Evolutionary conservation across 2,888 invertebrate species (phyloP).

Genomic region (Metacarcinus magister): DNA sequence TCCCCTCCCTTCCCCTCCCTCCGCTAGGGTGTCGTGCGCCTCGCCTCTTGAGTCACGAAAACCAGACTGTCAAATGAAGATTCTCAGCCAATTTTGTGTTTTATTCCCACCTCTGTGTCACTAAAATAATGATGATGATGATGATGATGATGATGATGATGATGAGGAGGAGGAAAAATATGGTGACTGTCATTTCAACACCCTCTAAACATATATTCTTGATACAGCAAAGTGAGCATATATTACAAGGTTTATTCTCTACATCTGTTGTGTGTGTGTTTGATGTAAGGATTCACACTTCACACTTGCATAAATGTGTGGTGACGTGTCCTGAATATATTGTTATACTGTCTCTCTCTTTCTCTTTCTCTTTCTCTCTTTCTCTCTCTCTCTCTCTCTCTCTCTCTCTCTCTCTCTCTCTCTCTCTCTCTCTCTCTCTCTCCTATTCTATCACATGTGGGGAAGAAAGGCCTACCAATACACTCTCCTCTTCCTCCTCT

Average conservation of each 20-base stretch:
- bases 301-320: too few species aligned
- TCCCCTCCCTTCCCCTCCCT: neutral
- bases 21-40: conserved; percentile 49
- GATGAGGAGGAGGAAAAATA: neutral
- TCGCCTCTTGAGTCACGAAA: conserved; percentile 38
- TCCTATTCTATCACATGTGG: neutral
- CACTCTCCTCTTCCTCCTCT: neutral
- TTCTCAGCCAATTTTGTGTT: conserved; percentile 31
- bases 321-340: neutral
- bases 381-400: neutral
- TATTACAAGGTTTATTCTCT: too few species aligned
- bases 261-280: too few species aligned
- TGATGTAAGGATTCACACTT: too few species aligned
- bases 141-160: neutral
- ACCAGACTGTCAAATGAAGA: conserved; percentile 51
- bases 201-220: too few species aligned
- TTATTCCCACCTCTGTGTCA: neutral
- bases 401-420: neutral
- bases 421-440: too few species aligned
- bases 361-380: neutral
- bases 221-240: too few species aligned
- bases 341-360: neutral
- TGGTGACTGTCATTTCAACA: too few species aligned
- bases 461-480: neutral
- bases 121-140: neutral